Evolutionary conservation across 2,113 vertebrate species (phyloP).

Genomic region (Odocoileus hemionus): DNA sequence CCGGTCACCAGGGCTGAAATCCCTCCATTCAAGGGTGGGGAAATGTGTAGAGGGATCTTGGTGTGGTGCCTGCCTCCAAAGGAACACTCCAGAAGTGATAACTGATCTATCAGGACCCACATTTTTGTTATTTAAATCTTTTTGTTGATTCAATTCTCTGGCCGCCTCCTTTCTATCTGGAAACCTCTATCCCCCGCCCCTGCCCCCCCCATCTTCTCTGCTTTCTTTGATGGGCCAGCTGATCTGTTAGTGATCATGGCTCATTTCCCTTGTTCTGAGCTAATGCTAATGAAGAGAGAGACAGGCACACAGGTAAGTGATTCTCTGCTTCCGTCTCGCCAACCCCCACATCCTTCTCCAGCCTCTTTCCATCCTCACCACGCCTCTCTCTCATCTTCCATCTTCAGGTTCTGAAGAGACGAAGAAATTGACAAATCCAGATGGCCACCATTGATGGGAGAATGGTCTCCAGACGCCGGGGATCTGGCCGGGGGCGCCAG

Average conservation of each 20-base stretch:
- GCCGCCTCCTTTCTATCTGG: not conserved
- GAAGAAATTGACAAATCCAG: not conserved
- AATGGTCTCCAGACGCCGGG: conserved; percentile 31
- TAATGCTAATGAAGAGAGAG: conserved; percentile 81
- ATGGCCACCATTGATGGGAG: conserved; percentile 77
- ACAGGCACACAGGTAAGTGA: conserved; percentile 63
- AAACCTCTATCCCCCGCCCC: not conserved
- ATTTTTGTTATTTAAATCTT: not conserved
- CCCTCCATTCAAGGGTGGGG: not conserved
- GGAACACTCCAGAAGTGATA: not conserved
- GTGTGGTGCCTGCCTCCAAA: not conserved
- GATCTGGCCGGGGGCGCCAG: not conserved
- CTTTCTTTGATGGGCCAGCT: not conserved
- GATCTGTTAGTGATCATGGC: not conserved
- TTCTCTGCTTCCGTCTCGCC: conserved; percentile 29
- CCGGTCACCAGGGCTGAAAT: not conserved
- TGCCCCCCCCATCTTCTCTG: too few species aligned
- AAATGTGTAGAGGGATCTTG: not conserved
- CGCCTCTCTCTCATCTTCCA: conserved; percentile 44
- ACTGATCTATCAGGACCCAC: not conserved
- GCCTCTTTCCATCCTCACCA: not conserved
- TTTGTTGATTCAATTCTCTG: not conserved
- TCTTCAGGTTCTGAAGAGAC: conserved; percentile 66
- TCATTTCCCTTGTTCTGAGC: conserved; percentile 56
- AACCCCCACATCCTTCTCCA: too few species aligned